Evolutionary conservation across 2,113 vertebrate species (phyloP).

Genomic region (Mixornis gularis): DNA sequence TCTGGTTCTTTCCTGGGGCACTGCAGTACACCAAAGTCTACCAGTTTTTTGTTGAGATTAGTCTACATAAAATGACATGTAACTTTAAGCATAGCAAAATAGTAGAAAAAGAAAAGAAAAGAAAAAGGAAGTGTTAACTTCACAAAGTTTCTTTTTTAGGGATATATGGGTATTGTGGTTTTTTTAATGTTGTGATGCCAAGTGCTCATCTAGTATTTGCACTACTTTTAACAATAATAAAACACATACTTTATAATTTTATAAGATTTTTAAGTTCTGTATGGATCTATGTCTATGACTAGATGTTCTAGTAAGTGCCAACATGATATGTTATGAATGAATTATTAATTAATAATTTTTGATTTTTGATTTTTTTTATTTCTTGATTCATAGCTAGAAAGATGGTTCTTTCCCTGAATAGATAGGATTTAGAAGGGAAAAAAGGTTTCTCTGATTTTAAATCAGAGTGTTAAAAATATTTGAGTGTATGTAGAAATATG

Average conservation of each 20-base stretch:
- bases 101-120: background rate
- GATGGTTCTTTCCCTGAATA: background rate
- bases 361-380: background rate
- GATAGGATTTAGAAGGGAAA: background rate
- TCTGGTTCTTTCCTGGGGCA: background rate
- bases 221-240: conserved; percentile 29
- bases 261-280: background rate
- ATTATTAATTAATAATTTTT: background rate
- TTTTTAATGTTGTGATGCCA: conserved; percentile 8
- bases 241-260: background rate
- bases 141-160: background rate
- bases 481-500: background rate
- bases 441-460: background rate
- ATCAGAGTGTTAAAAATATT: background rate
- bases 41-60: background rate
- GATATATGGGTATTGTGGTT: background rate
- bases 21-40: background rate
- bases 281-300: background rate
- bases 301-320: background rate
- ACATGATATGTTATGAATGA: background rate
- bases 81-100: background rate
- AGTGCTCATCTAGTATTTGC: conserved; percentile 53
- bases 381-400: background rate
- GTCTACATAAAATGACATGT: background rate
- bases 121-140: background rate